Evolutionary conservation across 2,888 invertebrate genomes (phyloP).

Genomic region (Hedya salicella): DNA sequence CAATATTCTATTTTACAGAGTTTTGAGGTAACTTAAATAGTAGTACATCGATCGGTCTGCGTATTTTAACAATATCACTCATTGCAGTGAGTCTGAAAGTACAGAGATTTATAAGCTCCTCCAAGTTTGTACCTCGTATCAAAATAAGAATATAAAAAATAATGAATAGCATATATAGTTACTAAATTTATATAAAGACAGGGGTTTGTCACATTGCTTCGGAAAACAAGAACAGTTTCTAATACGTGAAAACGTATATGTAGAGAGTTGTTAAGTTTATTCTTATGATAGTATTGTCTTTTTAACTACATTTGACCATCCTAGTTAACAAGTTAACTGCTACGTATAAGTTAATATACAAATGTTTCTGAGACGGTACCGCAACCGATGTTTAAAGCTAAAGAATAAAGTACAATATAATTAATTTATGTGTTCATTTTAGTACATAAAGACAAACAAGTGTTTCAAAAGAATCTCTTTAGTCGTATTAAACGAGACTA

Average conservation of each 20-base stretch:
- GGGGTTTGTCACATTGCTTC: constrained; percentile 2
- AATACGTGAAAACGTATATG: constrained; percentile 2
- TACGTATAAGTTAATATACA: too few relatives aligned
- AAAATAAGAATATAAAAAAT: neutral
- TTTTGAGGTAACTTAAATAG: too few relatives aligned
- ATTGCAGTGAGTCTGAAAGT: neutral
- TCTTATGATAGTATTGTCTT: neutral
- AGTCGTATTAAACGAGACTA: constrained; percentile 45
- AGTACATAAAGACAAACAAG: constrained; percentile 18
- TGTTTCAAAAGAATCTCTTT: constrained; percentile 45
- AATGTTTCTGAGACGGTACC: too few relatives aligned
- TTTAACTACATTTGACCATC: neutral
- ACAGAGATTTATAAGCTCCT: neutral
- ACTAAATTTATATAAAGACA: neutral
- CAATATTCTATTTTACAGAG: too few relatives aligned
- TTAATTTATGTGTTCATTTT: neutral
- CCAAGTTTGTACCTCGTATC: neutral
- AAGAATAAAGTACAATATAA: too few relatives aligned
- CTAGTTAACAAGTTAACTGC: neutral
- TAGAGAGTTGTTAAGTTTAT: constrained; percentile 11
- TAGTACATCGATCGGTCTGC: too few relatives aligned
- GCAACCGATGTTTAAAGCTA: too few relatives aligned
- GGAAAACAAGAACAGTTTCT: neutral
- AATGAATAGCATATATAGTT: neutral
- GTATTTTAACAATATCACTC: too few relatives aligned